These are phyloP conservation scores for Blastobasis adustella DNA, from an alignment of 2,888 invertebrate species.

Conservation along the genomic window DNA sequence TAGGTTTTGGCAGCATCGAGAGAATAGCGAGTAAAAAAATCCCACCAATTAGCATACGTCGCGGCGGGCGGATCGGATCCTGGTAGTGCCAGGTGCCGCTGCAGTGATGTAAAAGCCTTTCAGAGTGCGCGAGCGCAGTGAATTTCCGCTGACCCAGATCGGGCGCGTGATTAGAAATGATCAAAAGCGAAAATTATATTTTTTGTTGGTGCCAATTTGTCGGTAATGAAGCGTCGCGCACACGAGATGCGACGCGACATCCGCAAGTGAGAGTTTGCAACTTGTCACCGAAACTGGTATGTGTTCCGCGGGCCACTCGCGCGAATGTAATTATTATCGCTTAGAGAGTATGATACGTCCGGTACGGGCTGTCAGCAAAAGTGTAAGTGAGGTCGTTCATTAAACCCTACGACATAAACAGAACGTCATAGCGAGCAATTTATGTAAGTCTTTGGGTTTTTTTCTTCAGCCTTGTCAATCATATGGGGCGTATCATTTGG, in stretches of 20 bases:
- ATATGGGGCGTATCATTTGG: background rate
- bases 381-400: slow-evolving; percentile 57
- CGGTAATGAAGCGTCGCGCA: slow-evolving; percentile 56
- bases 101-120: slow-evolving; percentile 69
- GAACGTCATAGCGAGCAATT: slow-evolving; percentile 13
- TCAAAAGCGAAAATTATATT: slow-evolving; percentile 62
- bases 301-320: slow-evolving; percentile 40
- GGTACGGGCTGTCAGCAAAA: slow-evolving; percentile 46
- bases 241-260: slow-evolving; percentile 65
- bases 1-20: slow-evolving; percentile 36
- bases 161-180: slow-evolving; percentile 65
- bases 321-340: slow-evolving; percentile 57
- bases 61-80: slow-evolving; percentile 55
- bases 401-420: slow-evolving; percentile 40
- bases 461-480: background rate
- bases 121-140: slow-evolving; percentile 55
- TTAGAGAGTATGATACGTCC: slow-evolving; percentile 57
- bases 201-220: slow-evolving; percentile 66
- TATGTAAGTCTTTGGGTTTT: slow-evolving; percentile 2
- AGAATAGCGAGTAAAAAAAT: slow-evolving; percentile 38
- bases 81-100: slow-evolving; percentile 59
- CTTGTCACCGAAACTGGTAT: slow-evolving; percentile 70
- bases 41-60: slow-evolving; percentile 42
- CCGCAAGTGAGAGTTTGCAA: slow-evolving; percentile 69
- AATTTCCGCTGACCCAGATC: slow-evolving; percentile 70